Percentiles rank a stretch among this genome's conserved stretches.
phyloP scores from a whole-genome alignment of 1,140 invertebrate genomes.

The Pseudoatta argentina region DNA sequence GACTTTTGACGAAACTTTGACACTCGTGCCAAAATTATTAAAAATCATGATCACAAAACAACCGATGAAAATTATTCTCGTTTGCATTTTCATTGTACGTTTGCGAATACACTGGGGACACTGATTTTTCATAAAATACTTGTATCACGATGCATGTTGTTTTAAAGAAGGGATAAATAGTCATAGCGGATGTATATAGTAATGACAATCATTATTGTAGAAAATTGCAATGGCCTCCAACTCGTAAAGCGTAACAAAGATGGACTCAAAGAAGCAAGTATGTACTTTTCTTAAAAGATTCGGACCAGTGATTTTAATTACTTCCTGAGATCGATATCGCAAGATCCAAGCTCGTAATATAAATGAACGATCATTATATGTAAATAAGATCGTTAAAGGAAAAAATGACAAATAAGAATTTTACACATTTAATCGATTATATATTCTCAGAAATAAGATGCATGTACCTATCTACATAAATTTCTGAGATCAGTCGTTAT shows the following conservation, averaged over 20 bases:
- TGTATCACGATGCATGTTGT: not conserved
- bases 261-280: not conserved
- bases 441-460: not conserved
- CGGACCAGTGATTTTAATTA: slow-evolving; percentile 58
- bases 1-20: slow-evolving; percentile 65
- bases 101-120: slow-evolving; percentile 20
- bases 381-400: slow-evolving; percentile 28
- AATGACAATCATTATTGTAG: slow-evolving; percentile 74
- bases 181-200: slow-evolving; percentile 60
- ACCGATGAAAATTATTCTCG: not conserved
- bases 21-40: not conserved
- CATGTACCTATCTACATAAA: not conserved
- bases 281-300: not conserved
- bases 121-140: slow-evolving; percentile 38
- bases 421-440: not conserved
- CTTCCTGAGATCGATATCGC: slow-evolving; percentile 62
- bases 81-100: slow-evolving; percentile 49
- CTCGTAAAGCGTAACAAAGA: slow-evolving; percentile 43
- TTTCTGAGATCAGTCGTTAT: not conserved
- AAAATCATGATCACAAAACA: not conserved
- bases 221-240: slow-evolving; percentile 72
- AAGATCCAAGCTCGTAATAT: slow-evolving; percentile 12
- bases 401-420: not conserved
- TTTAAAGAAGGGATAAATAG: slow-evolving; percentile 64
- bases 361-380: slow-evolving; percentile 14